A percentile compares a stretch with the other conserved stretches of the same genome.
Conservation (phyloP, 2,113 vertebrate species). For the Trachemys scripta region DNA sequence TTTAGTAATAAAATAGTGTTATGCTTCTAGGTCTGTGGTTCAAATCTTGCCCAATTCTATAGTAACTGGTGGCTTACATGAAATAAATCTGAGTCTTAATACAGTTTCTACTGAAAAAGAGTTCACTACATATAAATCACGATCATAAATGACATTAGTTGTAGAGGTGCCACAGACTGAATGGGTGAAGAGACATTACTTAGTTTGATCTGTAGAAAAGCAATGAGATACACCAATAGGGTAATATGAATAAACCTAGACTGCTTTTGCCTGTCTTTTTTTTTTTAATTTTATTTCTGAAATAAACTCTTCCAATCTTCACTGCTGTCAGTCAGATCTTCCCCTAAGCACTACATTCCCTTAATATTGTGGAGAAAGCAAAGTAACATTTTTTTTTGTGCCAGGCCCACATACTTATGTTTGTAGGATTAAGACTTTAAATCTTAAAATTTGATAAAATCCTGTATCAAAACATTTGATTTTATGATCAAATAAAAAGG, state of each 20-base stretch:
- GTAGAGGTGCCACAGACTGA: neutral
- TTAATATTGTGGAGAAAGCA: neutral
- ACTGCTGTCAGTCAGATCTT: accelerated
- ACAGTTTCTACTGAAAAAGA: neutral
- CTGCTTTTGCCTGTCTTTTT: neutral
- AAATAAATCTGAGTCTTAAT: neutral
- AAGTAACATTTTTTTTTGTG: neutral
- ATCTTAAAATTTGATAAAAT: neutral
- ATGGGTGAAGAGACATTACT: neutral
- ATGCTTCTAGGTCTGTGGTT: neutral
- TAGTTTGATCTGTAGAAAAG: neutral
- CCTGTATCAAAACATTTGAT: neutral
- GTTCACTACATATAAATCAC: neutral
- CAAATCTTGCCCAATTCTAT: neutral
- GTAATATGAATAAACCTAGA: neutral
- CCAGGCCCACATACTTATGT: neutral
- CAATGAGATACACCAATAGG: neutral
- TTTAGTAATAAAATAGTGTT: neutral
- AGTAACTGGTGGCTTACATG: neutral
- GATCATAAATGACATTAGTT: accelerated
- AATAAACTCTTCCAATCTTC: neutral
- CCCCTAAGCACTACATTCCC: accelerated
- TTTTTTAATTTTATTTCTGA: neutral
- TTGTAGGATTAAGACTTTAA: neutral
- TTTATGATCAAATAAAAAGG: neutral